Base-by-base conservation (phyloP, 2,888 invertebrate genomes). In the Thera obeliscata region DNA sequence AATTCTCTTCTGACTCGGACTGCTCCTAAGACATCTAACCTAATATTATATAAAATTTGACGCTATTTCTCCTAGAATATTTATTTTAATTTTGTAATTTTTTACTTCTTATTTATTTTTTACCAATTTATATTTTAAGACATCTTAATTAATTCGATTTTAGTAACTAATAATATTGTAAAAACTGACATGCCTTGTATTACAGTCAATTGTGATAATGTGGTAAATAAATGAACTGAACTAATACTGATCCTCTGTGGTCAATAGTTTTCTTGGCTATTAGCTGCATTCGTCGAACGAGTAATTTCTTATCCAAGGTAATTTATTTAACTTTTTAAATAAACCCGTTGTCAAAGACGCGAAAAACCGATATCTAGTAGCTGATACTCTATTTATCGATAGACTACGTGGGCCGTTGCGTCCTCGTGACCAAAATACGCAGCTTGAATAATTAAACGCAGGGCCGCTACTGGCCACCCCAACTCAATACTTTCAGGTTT, bases 371-470 rank as follows among this genome's bases (percentile, higher is more conserved):
- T 80, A 78, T 78, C 43, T 46, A 52, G 48, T 7, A 22, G 74
- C 76, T 72, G 73, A 77, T 80, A 77, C 73, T 58, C 77, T 78
- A 75, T 77, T 73, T 73, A 75, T 79, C 68, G 76, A 78, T 78
- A 80, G 77, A 75, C 73, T 73, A 77, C 61, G 66, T 61, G 50
- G 56, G 68, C 67, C 70, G 76, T 76, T 73, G 67, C 83, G 91
- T 86, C 90, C 90, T 87, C 90, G 88, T 90, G 89, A 89, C 91
- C 89, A 91, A 90, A 92, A 91, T 92, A 92, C 89, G 84, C 81
- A 83, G 78, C 78, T 77, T 92, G 91, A 92, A 92, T 93, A 87
- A 92, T 92, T 90, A 84, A 92, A 85, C 78, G 76, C 70, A 73
- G 76, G 77, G 43, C 62, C 68, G 68, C 60, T 56, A 58, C 36